These are phyloP conservation scores for Orius laevigatus DNA, from an alignment of 1,140 invertebrate genomes.

Conservation along the genomic window DNA sequence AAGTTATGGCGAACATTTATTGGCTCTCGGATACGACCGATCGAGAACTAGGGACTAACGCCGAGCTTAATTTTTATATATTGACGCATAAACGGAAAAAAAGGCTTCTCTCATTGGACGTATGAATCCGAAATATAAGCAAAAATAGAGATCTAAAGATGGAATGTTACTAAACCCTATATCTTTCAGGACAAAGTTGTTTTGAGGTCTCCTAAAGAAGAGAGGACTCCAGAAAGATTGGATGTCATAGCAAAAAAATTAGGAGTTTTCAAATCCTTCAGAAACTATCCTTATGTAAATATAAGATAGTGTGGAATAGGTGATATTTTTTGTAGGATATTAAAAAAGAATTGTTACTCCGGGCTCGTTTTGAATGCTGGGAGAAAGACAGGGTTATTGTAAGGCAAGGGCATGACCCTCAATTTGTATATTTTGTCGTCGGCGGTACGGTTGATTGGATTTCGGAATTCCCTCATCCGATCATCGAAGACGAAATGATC, in stretches of 20 bases:
- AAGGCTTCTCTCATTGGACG: constrained; percentile 2
- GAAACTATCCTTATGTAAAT: constrained; percentile 1
- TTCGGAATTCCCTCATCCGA: constrained; percentile 1
- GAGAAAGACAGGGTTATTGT: not conserved
- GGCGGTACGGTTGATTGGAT: not conserved
- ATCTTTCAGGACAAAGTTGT: constrained; percentile 9
- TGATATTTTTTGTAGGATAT: constrained; percentile 1
- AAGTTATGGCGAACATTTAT: constrained; percentile 3
- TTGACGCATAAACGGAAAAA: constrained; percentile 1
- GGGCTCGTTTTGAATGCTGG: not conserved
- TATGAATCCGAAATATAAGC: not conserved
- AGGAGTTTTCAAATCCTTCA: not conserved
- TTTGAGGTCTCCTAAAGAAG: not conserved
- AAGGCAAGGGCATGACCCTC: not conserved
- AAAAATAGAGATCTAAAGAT: not conserved
- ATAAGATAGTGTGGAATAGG: not conserved
- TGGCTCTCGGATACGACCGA: constrained; percentile 7
- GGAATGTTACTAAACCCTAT: too few species aligned
- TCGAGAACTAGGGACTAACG: not conserved
- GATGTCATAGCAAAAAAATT: constrained; percentile 2
- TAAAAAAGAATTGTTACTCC: not conserved
- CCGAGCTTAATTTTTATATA: constrained; percentile 1
- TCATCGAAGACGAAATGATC: constrained; percentile 2
- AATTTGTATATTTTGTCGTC: constrained; percentile 2
- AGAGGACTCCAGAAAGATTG: constrained; percentile 2